Percentiles rank a stretch among this genome's conserved stretches.
Evolutionary conservation across 2,797 vertebrate genomes (phyloP).

Genomic region (Hapalemur alaotrensis): DNA sequence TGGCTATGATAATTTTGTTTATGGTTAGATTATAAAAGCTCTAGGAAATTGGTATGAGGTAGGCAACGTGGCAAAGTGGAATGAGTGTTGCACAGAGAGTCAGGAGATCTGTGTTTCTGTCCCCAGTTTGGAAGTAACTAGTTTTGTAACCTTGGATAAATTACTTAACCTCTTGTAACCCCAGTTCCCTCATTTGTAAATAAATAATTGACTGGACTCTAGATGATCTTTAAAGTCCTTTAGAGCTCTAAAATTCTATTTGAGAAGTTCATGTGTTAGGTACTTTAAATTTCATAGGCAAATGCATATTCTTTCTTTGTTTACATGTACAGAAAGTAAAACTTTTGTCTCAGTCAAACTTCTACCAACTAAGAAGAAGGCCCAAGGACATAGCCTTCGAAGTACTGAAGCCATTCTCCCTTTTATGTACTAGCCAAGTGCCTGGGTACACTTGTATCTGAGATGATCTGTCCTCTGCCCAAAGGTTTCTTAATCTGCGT

Average conservation of each 20-base stretch:
- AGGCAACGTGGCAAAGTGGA: neutral
- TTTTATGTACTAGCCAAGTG: neutral
- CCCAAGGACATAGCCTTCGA: neutral
- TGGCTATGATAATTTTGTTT: neutral
- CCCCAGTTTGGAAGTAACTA: neutral
- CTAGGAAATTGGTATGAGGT: slow-evolving; percentile 5
- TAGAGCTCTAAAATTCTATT: slow-evolving; percentile 41
- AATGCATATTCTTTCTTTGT: neutral
- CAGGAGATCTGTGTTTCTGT: neutral
- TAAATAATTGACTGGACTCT: neutral
- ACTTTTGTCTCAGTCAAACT: slow-evolving; percentile 13
- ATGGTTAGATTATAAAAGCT: neutral
- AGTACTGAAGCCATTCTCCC: neutral
- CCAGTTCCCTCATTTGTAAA: slow-evolving; percentile 40
- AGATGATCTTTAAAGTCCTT: neutral
- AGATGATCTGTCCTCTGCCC: slow-evolving; percentile 31
- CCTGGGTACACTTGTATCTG: neutral
- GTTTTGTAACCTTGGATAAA: neutral
- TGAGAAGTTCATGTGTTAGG: neutral
- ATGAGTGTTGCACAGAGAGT: neutral
- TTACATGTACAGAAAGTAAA: neutral
- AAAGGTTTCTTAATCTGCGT: slow-evolving; percentile 56
- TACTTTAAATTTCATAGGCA: slow-evolving; percentile 40
- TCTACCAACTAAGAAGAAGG: neutral
- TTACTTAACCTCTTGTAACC: neutral